Base-by-base conservation (phyloP, 2,113 vertebrate species). In the Syngnathus floridae region DNA sequence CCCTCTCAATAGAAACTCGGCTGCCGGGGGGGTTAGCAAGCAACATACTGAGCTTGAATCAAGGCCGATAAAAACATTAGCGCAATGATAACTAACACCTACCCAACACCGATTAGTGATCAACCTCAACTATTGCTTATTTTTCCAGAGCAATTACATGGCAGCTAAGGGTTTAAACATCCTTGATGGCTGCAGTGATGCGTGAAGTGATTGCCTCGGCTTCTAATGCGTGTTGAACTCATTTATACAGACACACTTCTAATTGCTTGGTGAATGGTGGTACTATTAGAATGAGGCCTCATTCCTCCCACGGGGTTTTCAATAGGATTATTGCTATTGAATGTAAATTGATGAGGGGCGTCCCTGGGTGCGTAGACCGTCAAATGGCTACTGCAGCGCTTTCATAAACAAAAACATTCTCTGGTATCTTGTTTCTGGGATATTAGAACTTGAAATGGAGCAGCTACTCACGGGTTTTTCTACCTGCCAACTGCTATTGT, bases 181-280 rank as follows among this genome's bases (percentile, higher is more conserved):
- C 82, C 82, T 84, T 88, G 81, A 85, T 86, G 72, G 73, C 75
- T 77, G 76, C 71, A 16, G 51, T 70, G 80, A 85, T 85, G 77
- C 82, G 71, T 80, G 72, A 78, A 73, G 84, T 77, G 82, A 82
- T 84, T 84, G 83, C 80, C 81, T 78, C 73, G 69, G 79, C 71
- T 81, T 85, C 78, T 84, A 75, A 80, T 84, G 80, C 82, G 73
- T 74, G 64, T 59, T 84, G 80, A 85, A 84, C 82, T 86, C 81
- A 87, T 88, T 88, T 85, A 71, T 46, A 77, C 79, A 74, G 78
- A 84, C 75, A 78, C 80, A 65, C 76, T 71, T 75, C 82, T 83
- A 86, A 86, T 84, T 84, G 85, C 79, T 62, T 71, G 74, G 75
- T 71, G 78, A 75, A 83, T 74, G 78, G 62, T 70, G 73, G 70